phyloP scores from a whole-genome alignment of 2,888 invertebrate genomes.

The Chloromyia formosa region DNA sequence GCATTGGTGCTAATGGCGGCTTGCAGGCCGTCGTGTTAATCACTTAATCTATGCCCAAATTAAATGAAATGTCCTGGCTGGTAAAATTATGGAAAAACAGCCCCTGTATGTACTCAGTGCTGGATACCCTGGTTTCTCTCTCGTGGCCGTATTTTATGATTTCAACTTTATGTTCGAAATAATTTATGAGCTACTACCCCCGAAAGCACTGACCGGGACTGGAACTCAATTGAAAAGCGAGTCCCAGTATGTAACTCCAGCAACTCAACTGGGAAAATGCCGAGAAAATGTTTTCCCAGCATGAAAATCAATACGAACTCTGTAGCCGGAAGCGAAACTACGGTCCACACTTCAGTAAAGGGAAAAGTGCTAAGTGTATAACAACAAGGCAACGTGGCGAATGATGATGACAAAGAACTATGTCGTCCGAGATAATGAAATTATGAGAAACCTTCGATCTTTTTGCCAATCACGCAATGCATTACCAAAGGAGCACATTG shows the following conservation, averaged over 20 bases:
- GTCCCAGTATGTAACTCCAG: not conserved
- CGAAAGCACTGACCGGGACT: too few species aligned
- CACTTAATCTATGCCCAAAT: slow-evolving; percentile 19
- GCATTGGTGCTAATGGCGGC: not conserved
- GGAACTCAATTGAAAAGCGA: not conserved
- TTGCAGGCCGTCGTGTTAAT: not conserved
- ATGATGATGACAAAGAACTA: too few species aligned
- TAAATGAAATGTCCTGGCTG: slow-evolving; percentile 8
- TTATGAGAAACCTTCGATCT: too few species aligned
- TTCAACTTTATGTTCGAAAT: not conserved
- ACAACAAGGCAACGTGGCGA: too few species aligned
- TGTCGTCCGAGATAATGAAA: too few species aligned
- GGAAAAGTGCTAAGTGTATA: too few species aligned
- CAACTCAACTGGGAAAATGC: not conserved
- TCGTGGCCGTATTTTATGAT: slow-evolving; percentile 8
- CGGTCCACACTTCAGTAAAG: too few species aligned
- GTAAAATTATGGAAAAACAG: not conserved
- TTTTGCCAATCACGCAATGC: too few species aligned
- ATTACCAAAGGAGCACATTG: too few species aligned
- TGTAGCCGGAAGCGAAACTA: too few species aligned
- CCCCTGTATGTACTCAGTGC: not conserved
- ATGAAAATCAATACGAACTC: not conserved
- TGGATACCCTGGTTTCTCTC: not conserved
- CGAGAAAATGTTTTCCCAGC: not conserved
- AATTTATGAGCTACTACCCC: slow-evolving; percentile 10